phyloP scores from a whole-genome alignment of 2,113 vertebrate species.

The Epinephelus fuscoguttatus region DNA sequence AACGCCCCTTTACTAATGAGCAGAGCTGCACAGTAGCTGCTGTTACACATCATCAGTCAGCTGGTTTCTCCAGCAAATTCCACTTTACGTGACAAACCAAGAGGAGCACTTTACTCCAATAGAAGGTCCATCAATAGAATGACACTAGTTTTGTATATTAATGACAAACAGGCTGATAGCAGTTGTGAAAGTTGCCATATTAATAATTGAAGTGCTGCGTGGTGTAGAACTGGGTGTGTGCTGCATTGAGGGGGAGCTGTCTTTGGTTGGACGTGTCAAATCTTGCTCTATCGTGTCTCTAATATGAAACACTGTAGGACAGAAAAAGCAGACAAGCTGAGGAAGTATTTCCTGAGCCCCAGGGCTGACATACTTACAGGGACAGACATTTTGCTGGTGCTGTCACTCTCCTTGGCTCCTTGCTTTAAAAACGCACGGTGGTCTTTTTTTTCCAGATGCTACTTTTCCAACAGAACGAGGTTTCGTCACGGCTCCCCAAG shows the following conservation, averaged over 20 bases:
- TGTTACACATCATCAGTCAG: background rate
- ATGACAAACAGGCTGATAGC: background rate
- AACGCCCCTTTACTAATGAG: background rate
- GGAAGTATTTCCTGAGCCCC: background rate
- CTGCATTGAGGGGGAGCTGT: background rate
- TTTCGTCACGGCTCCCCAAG: constrained; percentile 22
- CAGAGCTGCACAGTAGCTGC: background rate
- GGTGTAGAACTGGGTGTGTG: constrained; percentile 45
- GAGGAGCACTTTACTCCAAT: background rate
- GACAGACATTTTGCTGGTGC: constrained; percentile 73
- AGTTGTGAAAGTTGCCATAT: constrained; percentile 23
- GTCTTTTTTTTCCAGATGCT: background rate
- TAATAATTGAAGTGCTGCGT: background rate
- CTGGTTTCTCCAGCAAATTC: background rate
- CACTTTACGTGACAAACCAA: background rate
- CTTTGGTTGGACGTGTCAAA: background rate
- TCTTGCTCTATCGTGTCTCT: background rate
- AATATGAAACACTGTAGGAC: background rate
- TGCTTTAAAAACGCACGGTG: constrained; percentile 1
- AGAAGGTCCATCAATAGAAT: background rate
- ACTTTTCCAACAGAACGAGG: constrained; percentile 10
- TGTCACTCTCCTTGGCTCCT: constrained; percentile 16
- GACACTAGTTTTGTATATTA: too few relatives aligned
- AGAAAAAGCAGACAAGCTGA: background rate
- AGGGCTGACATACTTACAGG: constrained; percentile 67